Conservation (phyloP, 2,113 vertebrate species). For the Hippocampus guttulatus region DNA sequence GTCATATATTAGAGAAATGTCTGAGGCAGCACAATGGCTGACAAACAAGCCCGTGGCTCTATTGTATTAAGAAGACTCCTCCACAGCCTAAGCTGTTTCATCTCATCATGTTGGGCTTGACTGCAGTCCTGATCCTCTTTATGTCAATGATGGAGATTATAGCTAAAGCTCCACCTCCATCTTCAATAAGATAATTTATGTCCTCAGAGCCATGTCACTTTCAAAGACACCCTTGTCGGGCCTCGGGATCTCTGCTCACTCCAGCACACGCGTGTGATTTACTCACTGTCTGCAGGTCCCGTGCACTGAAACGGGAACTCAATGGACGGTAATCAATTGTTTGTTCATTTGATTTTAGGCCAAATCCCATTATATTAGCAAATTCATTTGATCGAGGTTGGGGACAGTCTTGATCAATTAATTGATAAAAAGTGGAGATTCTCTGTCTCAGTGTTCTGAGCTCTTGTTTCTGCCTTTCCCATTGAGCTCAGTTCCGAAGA, state of each 20-base stretch:
- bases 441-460: background rate
- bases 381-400: background rate
- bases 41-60: constrained; percentile 28
- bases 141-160: constrained; percentile 69
- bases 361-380: background rate
- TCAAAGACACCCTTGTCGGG: constrained; percentile 34
- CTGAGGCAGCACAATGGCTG: constrained; percentile 32
- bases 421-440: background rate
- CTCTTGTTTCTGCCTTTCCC: background rate
- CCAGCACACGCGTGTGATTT: background rate
- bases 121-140: constrained; percentile 64
- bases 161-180: constrained; percentile 54
- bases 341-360: background rate
- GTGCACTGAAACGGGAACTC: constrained; percentile 1
- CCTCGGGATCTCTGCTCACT: constrained; percentile 14
- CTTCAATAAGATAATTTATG: constrained; percentile 58
- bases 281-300: background rate
- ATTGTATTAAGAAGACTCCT: constrained; percentile 49
- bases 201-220: constrained; percentile 47
- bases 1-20: constrained; percentile 9
- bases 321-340: constrained; percentile 10
- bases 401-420: background rate
- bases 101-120: constrained; percentile 52
- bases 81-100: constrained; percentile 50
- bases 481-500: background rate